phyloP scores from a whole-genome alignment of 1,140 invertebrate species.

The Cydia pomonella region DNA sequence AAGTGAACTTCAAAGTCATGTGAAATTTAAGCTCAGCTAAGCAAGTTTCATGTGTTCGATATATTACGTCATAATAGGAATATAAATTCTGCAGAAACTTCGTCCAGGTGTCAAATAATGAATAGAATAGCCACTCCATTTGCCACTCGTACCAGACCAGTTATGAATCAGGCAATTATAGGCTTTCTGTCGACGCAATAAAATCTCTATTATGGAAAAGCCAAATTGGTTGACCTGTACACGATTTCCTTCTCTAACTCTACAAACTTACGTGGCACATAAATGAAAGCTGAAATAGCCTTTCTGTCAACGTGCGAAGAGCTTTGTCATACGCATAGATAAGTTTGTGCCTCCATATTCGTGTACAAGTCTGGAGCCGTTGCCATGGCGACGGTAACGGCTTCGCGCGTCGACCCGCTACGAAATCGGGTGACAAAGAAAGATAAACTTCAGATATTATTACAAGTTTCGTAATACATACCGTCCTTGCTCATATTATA shows the following conservation, averaged over 20 bases:
- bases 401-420: slow-evolving; percentile 13
- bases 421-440: slow-evolving; percentile 23
- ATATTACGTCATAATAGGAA: no score
- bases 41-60: no score
- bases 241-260: neutral
- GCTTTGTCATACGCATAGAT: neutral
- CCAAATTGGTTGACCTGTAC: slow-evolving; percentile 16
- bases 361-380: neutral
- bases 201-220: neutral
- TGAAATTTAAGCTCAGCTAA: no score
- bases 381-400: slow-evolving; percentile 21
- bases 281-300: neutral
- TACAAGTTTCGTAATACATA: slow-evolving; percentile 19
- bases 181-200: neutral
- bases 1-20: no score
- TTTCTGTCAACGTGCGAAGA: neutral
- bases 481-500: neutral
- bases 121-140: neutral
- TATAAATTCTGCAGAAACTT: neutral
- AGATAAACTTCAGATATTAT: slow-evolving; percentile 18
- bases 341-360: slow-evolving; percentile 12
- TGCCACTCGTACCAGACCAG: neutral
- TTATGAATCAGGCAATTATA: neutral
- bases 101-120: neutral
- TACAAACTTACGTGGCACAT: neutral